Base-by-base conservation (phyloP, 53 echinoderm and acorn worm genomes). In the Henricia sp. region DNA sequence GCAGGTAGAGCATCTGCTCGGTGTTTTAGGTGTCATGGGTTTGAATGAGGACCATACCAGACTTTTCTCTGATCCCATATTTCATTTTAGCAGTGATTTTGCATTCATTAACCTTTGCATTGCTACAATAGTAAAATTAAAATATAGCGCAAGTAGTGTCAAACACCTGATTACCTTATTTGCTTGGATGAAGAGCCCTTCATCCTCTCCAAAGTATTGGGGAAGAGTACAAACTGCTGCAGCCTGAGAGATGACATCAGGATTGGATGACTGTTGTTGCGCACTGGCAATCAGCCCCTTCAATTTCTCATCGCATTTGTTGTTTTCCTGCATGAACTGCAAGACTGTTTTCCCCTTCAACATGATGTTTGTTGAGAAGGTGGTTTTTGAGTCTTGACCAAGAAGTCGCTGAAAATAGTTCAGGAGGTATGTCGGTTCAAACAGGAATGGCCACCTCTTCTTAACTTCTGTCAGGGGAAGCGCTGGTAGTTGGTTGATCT, bases 401-500 rank as follows among this genome's bases (percentile, higher is more conserved):
- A 63, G 16, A 63, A 63, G 64, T 32, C 33, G 17, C 64, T 63
- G 28, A 29, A 63, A 63, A 63, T 63, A 35, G 34, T 63, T 35
- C 0, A 63, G 17, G 32, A 63, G 17, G 34, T 63, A 29, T 14
- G 4, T 9, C 3, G 29, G 64, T 38, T 67, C 41, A 21, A 67
- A 67, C 8, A 67, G 39, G 67, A 67, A 41, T 39, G 67, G 67
- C 67, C 38, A 67, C 38, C 19, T 20, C 24, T 67, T 0, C 39
- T 67, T 67, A 0, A 67, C 67, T 20, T 36, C 67, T 20, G 4
- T 10, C 0, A 68, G 69, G n/a, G 69, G 5, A 67, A 51, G 0
- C 0, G 69, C 69, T 40, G 46, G 69, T 21, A 10, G 69, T 27
- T 68, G 19, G 68, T 68, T 43, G 26, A 69, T 69, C 10, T 11